Conservation (phyloP, 2,888 invertebrate species). For the Tenodera sinensis region DNA sequence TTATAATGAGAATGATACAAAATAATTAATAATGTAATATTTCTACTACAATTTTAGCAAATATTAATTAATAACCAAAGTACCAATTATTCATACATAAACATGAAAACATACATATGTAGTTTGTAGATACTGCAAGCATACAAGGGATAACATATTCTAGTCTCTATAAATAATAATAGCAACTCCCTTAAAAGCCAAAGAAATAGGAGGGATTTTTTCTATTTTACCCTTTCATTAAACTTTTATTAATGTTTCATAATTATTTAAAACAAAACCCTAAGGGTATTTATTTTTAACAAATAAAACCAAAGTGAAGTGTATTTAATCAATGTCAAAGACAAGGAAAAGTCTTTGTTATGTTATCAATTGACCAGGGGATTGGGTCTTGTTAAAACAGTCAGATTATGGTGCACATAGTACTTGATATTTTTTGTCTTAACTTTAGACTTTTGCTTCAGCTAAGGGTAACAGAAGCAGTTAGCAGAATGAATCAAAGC, state of each 20-base stretch:
- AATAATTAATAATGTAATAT: conserved; percentile 49
- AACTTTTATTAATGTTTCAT: conserved; percentile 15
- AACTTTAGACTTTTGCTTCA: not conserved
- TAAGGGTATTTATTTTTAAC: conserved; percentile 11
- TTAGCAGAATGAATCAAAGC: not conserved
- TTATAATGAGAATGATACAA: conserved; percentile 30
- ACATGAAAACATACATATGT: conserved; percentile 27
- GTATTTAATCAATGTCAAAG: conserved; percentile 16
- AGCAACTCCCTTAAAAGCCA: conserved; percentile 27
- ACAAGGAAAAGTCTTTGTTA: not conserved
- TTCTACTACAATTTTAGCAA: conserved; percentile 45
- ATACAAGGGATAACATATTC: conserved; percentile 19
- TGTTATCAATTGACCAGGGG: not conserved
- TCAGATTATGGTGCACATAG: not conserved
- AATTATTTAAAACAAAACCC: conserved; percentile 16
- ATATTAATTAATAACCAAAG: conserved; percentile 59
- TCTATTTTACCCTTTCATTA: conserved; percentile 19
- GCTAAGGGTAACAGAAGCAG: not conserved
- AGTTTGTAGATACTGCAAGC: conserved; percentile 30
- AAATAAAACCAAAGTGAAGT: conserved; percentile 6
- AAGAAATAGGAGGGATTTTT: conserved; percentile 21
- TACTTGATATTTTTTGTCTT: not conserved
- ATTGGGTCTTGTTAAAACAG: conserved; percentile 2
- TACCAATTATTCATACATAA: conserved; percentile 50
- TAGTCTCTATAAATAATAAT: conserved; percentile 24